These are phyloP conservation scores for Leptothorax acervorum DNA, from an alignment of 2,888 invertebrate genomes.

Conservation along the genomic window DNA sequence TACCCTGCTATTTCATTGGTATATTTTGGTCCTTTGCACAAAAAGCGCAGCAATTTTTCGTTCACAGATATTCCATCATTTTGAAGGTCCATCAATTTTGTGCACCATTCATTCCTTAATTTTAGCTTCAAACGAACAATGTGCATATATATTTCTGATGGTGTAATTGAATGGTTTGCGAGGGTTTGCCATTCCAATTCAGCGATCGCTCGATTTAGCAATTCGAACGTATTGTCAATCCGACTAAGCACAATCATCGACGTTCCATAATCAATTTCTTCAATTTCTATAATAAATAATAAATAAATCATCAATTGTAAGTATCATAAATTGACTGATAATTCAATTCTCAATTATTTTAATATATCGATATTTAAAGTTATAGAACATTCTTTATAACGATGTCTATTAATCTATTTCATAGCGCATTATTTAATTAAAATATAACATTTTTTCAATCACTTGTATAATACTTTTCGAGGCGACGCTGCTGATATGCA, in stretches of 20 bases:
- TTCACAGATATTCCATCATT: background rate
- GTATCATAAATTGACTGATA: background rate
- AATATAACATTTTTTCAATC: background rate
- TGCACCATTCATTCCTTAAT: conserved; percentile 71
- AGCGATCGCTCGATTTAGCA: conserved; percentile 67
- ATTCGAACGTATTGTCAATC: conserved; percentile 66
- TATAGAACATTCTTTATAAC: background rate
- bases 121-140: conserved; percentile 56
- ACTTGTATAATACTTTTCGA: background rate
- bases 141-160: conserved; percentile 52
- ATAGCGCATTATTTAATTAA: background rate
- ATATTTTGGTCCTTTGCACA: conserved; percentile 89
- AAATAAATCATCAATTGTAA: background rate
- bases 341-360: background rate
- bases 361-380: background rate
- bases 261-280: background rate
- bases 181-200: conserved; percentile 70
- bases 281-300: background rate
- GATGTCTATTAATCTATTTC: background rate
- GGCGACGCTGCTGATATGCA: background rate
- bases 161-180: conserved; percentile 58
- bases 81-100: conserved; percentile 50
- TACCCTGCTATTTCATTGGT: conserved; percentile 87
- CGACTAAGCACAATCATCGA: conserved; percentile 21
- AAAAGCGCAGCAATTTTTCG: conserved; percentile 86